Percentiles rank a stretch among this genome's conserved stretches.
Conservation (phyloP, 1,140 invertebrate genomes). For the Sycobia sp. region DNA sequence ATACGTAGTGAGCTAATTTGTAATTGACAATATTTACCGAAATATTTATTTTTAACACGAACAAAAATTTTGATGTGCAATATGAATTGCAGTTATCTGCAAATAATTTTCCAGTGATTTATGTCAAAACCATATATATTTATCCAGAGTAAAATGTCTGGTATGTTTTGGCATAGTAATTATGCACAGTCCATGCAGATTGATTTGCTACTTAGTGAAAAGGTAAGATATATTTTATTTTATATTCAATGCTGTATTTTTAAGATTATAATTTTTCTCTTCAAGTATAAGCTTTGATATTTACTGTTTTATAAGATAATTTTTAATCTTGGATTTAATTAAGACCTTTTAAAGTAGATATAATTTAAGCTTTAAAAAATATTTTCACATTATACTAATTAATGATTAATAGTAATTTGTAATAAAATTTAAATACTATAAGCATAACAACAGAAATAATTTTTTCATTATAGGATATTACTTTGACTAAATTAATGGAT, state of each 20-base stretch:
- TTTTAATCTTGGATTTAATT: background rate
- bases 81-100: too few relatives aligned
- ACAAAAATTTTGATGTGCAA: too few relatives aligned
- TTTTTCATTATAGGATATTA: slow-evolving; percentile 75
- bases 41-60: too few relatives aligned
- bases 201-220: slow-evolving; percentile 75
- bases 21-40: too few relatives aligned
- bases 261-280: background rate
- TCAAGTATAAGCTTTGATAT: background rate
- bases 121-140: too few relatives aligned
- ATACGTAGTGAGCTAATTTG: too few relatives aligned
- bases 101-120: too few relatives aligned
- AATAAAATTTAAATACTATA: background rate
- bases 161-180: slow-evolving; percentile 84
- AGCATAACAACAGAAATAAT: background rate
- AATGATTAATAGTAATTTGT: background rate
- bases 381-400: background rate
- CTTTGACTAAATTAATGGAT: slow-evolving; percentile 86
- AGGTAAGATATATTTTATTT: slow-evolving; percentile 62
- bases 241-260: background rate
- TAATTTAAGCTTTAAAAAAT: background rate
- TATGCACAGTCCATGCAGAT: slow-evolving; percentile 74
- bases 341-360: background rate
- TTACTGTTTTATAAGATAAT: background rate
- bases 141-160: slow-evolving; percentile 46